Base-by-base conservation (phyloP, 2,797 vertebrate genomes). In the Sciaenops ocellatus region DNA sequence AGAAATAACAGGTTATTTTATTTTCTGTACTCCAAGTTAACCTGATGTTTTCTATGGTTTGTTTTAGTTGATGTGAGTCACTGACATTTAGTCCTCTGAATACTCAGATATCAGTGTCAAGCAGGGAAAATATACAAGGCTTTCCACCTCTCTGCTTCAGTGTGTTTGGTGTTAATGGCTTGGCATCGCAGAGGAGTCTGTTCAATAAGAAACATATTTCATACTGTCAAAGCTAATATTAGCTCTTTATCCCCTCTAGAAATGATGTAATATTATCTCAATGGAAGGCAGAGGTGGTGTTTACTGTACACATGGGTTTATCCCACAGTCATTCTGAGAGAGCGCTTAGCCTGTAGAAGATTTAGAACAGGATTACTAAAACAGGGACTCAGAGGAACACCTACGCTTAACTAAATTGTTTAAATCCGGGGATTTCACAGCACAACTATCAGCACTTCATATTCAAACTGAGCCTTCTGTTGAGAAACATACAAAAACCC, bases 341-440 rank as follows among this genome's bases (percentile, higher is more conserved):
- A 73, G 78, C 8, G 34, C 69, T 84, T 52, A 82, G 46, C 67
- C 69, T 52, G 50, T 68, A 77, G 84, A 63, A 89, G 84, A 89
- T 90, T 90, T 79, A 80, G 80, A 70, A 80, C 76, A 73, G 85
- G 84, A 89, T 89, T 87, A 89, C 52, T 54, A 30, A 76, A 75
- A 69, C 59, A 63, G 42, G 68, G 55, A 44, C 69, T 68, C 54
- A 1, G 55, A 54, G 28, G 42, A 38, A 68, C 77, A 6, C 85
- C 89, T n/a, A 86, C 84, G 6, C 82, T 67, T 48, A 34, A 68
- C 68, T 73, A 24, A 24, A 3, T 28, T 79, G 59, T 83, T 89
- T 79, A 74, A 84, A 88, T 89, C 78, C 42, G 41, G 67, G 69
- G 57, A 73, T 83, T 82, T 80, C 34, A 75, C 28, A 66, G 52